A percentile compares a stretch with the other conserved stretches of the same genome.
Evolutionary conservation across 2,113 vertebrate species (phyloP).

Genomic region (Mustelus asterias): DNA sequence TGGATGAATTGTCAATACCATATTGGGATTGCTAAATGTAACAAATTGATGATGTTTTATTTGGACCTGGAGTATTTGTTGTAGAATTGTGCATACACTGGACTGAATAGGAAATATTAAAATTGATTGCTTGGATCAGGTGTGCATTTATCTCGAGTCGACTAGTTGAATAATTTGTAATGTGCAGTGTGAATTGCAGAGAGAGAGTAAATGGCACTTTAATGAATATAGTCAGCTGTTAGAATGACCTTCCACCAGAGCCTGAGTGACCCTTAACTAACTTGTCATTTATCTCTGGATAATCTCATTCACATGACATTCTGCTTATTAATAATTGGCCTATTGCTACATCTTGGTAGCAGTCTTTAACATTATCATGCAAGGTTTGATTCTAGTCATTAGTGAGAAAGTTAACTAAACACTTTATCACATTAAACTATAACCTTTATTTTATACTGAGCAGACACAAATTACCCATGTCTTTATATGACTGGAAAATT

Average conservation of each 20-base stretch:
- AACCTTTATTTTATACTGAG: conserved; percentile 32
- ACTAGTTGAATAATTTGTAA: conserved; percentile 31
- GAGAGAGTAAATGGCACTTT: conserved; percentile 33
- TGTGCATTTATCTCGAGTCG: conserved; percentile 25
- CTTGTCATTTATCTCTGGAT: conserved; percentile 32
- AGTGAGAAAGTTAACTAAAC: conserved; percentile 35
- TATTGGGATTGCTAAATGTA: not conserved
- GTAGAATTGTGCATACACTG: not conserved
- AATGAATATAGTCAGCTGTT: conserved; percentile 37
- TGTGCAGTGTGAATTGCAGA: conserved; percentile 13
- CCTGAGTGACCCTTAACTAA: conserved; percentile 37
- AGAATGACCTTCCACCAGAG: conserved; percentile 31
- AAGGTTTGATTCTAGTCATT: conserved; percentile 35
- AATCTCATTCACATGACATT: conserved; percentile 37
- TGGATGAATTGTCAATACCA: not conserved
- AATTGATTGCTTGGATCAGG: conserved; percentile 34
- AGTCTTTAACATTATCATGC: conserved; percentile 36
- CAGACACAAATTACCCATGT: conserved; percentile 32
- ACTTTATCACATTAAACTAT: conserved; percentile 35
- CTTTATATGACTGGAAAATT: conserved; percentile 26
- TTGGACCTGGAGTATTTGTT: not conserved
- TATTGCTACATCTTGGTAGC: not conserved
- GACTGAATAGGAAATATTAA: conserved; percentile 16
- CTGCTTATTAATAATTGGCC: conserved; percentile 38
- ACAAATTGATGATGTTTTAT: not conserved